These are phyloP conservation scores for Asbolus verrucosus DNA, from an alignment of 1,140 invertebrate genomes.

Conservation along the genomic window DNA sequence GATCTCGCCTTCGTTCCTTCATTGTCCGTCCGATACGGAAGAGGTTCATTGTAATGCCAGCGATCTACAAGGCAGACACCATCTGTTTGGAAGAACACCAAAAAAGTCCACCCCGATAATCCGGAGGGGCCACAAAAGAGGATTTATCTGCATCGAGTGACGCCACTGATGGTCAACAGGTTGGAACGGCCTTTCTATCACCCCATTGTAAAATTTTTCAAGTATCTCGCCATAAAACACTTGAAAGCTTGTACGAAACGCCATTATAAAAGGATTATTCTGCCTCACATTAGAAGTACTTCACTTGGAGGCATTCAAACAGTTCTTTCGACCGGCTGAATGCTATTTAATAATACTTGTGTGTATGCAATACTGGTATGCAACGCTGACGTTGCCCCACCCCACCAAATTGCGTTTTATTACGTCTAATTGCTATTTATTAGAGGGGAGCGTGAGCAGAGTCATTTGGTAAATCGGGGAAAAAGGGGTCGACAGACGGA, in stretches of 20 bases:
- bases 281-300: neutral
- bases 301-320: neutral
- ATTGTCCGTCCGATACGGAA: conserved; percentile 10
- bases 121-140: no score
- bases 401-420: conserved; percentile 5
- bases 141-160: neutral
- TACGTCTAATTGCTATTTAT: conserved; percentile 21
- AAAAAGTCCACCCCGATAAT: neutral
- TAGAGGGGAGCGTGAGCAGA: no score
- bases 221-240: neutral
- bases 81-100: neutral
- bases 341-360: conserved; percentile 1
- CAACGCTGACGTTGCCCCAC: neutral
- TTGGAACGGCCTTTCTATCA: no score
- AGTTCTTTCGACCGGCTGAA: neutral
- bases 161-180: neutral
- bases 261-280: neutral
- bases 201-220: no score
- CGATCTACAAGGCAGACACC: conserved; percentile 9
- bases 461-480: no score
- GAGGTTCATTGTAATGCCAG: neutral
- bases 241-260: neutral
- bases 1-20: no score
- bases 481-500: no score
- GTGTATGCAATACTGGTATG: no score